A percentile compares a stretch with the other conserved stretches of the same genome.
Evolutionary conservation across 1,140 invertebrate genomes (phyloP).

Genomic region (Globodera rostochiensis): DNA sequence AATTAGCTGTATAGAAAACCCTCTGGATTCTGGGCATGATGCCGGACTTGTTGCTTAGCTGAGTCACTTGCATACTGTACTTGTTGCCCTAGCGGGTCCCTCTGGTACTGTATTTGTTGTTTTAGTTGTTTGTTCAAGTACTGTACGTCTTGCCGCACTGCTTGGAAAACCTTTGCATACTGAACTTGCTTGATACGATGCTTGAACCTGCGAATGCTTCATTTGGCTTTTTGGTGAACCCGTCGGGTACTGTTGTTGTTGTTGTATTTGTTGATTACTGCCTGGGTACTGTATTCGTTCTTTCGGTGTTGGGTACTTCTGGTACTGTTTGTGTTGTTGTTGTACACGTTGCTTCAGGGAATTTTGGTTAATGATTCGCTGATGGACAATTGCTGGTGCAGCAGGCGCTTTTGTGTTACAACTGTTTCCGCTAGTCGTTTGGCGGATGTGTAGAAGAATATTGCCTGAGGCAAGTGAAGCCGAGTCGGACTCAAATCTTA

Average conservation of each 20-base stretch:
- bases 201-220: too few relatives aligned
- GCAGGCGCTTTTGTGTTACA: conserved; percentile 4
- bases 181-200: too few relatives aligned
- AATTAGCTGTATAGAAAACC: too few relatives aligned
- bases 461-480: neutral
- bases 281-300: neutral
- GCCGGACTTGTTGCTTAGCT: too few relatives aligned
- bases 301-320: neutral
- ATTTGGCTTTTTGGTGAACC: neutral
- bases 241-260: neutral
- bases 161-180: too few relatives aligned
- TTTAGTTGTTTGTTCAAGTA: neutral
- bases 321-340: too few relatives aligned
- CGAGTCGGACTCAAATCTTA: neutral
- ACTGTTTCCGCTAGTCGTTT: conserved; percentile 22
- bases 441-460: conserved; percentile 7
- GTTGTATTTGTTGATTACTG: neutral
- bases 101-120: neutral
- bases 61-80: neutral
- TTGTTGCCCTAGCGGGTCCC: neutral
- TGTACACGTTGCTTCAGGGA: neutral
- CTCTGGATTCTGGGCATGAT: too few relatives aligned
- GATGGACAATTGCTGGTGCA: too few relatives aligned
- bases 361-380: too few relatives aligned
- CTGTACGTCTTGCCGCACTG: too few relatives aligned